These are phyloP conservation scores for Ophioninae sp. DNA, from an alignment of 2,888 invertebrate species.

Conservation along the genomic window DNA sequence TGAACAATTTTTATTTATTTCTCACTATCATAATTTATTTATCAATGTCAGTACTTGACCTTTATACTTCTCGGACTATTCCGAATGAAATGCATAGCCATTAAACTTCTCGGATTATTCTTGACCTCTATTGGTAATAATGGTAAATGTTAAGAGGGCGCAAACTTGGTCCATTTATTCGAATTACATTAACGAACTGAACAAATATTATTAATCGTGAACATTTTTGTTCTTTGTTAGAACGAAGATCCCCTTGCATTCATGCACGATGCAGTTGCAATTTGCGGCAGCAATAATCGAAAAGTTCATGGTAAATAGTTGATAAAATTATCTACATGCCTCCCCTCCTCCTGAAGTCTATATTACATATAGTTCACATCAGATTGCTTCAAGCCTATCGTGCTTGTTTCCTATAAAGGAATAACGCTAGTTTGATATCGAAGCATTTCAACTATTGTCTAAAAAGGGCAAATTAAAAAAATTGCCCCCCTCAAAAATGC, in stretches of 20 bases:
- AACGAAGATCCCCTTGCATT: slow-evolving; percentile 61
- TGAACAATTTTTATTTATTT: too few relatives aligned
- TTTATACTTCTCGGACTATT: neutral
- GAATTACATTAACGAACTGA: neutral
- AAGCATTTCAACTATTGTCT: neutral
- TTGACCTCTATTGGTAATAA: too few relatives aligned
- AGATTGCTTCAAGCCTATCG: neutral
- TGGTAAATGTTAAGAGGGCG: too few relatives aligned
- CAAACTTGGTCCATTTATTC: neutral
- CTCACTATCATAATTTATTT: neutral
- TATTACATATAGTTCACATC: neutral
- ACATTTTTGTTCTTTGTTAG: slow-evolving; percentile 25
- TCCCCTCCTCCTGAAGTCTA: neutral
- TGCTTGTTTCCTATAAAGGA: slow-evolving; percentile 4
- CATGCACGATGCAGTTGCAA: slow-evolving; percentile 59
- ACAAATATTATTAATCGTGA: neutral
- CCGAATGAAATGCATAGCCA: neutral
- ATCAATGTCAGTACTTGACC: neutral
- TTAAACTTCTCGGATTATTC: neutral
- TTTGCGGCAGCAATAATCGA: slow-evolving; percentile 67
- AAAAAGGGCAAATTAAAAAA: neutral
- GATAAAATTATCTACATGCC: slow-evolving; percentile 39
- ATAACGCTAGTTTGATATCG: neutral
- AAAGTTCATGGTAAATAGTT: slow-evolving; percentile 66
- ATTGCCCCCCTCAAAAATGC: slow-evolving; percentile 69